Conservation (phyloP, 1,140 invertebrate genomes). For the Drosophila watanabei region DNA sequence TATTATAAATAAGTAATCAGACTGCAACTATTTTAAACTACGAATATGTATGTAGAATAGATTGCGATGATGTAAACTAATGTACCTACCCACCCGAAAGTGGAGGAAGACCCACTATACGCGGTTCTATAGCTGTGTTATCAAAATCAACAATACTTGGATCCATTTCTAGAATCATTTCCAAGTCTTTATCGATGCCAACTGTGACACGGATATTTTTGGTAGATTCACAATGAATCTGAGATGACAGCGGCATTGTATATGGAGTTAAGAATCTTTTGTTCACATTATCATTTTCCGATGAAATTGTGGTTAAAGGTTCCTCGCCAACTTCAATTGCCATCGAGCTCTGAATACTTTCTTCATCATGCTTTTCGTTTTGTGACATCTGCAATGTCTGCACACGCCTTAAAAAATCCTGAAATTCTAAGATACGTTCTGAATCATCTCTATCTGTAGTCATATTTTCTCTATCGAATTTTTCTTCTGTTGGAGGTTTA, state of each 20-base stretch:
- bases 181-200: conserved; percentile 88
- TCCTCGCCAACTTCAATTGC: conserved; percentile 70
- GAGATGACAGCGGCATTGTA: neutral
- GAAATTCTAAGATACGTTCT: conserved; percentile 60
- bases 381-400: conserved; percentile 70
- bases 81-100: conserved; percentile 85
- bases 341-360: neutral
- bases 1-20: neutral
- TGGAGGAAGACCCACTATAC: conserved; percentile 73
- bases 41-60: neutral
- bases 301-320: conserved; percentile 31
- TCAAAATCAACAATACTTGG: conserved; percentile 88
- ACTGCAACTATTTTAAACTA: neutral
- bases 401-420: conserved; percentile 65
- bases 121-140: conserved; percentile 55
- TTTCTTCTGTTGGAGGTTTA: neutral
- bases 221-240: conserved; percentile 16
- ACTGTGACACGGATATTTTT: conserved; percentile 87
- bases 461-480: neutral
- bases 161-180: conserved; percentile 89
- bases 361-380: neutral
- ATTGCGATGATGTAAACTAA: neutral
- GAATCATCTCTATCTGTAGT: conserved; percentile 11
- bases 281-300: conserved; percentile 49
- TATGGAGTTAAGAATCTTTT: neutral